phyloP scores from a whole-genome alignment of 1,140 invertebrate species.

The Polypedilum vanderplanki region DNA sequence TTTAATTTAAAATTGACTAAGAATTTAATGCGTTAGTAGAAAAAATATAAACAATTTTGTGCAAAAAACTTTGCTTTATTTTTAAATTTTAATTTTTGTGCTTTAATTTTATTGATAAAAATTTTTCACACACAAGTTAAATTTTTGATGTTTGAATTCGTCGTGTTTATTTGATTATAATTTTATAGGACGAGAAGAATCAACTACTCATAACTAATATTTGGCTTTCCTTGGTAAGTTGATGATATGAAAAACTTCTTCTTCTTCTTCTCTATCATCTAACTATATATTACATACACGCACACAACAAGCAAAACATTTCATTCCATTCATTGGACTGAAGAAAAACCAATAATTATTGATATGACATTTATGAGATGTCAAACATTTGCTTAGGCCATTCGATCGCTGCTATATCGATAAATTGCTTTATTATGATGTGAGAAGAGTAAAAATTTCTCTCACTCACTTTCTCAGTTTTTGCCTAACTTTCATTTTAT shows the following conservation, averaged over 20 bases:
- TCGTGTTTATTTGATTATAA: slow-evolving; percentile 33
- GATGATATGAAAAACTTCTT: not conserved
- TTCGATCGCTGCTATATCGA: not conserved
- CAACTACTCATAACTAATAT: slow-evolving; percentile 79
- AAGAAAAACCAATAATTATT: slow-evolving; percentile 3
- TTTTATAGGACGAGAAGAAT: slow-evolving; percentile 73
- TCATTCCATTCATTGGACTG: not conserved
- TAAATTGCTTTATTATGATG: not conserved
- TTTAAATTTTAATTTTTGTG: slow-evolving; percentile 42
- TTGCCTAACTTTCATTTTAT: no score
- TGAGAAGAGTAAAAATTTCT: not conserved
- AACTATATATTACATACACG: not conserved
- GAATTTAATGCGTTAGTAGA: not conserved
- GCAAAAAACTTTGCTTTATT: slow-evolving; percentile 52
- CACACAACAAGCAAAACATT: not conserved
- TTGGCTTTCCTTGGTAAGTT: slow-evolving; percentile 81
- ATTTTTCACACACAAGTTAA: slow-evolving; percentile 33
- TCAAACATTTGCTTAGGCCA: slow-evolving; percentile 12
- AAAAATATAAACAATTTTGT: slow-evolving; percentile 51
- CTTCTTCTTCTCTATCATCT: not conserved
- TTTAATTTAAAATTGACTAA: no score
- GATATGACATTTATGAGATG: slow-evolving; percentile 17
- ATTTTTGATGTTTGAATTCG: slow-evolving; percentile 31
- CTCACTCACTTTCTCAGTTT: not conserved
- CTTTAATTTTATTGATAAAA: slow-evolving; percentile 34